A percentile compares a stretch with the other conserved stretches of the same genome.
These are phyloP conservation scores for Cinclus cinclus DNA, from an alignment of 2,113 vertebrate species.

Conservation along the genomic window DNA sequence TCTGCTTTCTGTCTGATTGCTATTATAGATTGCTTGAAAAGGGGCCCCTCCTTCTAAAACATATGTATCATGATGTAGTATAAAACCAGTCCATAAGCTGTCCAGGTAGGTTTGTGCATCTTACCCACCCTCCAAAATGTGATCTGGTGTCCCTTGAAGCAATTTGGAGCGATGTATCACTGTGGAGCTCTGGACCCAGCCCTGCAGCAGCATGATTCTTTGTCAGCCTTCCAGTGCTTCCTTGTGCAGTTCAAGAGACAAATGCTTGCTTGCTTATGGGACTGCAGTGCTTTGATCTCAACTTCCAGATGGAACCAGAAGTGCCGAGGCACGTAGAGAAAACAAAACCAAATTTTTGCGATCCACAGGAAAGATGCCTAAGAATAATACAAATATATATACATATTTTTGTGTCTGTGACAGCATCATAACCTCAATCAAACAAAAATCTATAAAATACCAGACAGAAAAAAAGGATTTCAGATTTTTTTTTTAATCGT, in stretches of 20 bases:
- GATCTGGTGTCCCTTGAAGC: not conserved
- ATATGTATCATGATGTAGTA: not conserved
- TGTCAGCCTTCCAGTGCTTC: slow-evolving; percentile 33
- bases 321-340: not conserved
- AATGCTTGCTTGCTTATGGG: not conserved
- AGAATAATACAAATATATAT: not conserved
- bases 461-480: not conserved
- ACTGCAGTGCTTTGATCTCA: slow-evolving; percentile 31
- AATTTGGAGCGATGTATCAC: not conserved
- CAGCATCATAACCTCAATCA: not conserved
- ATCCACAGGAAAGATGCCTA: slow-evolving; percentile 44
- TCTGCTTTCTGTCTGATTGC: slow-evolving; percentile 35
- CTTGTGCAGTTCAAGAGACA: slow-evolving; percentile 14
- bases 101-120: not conserved
- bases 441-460: not conserved
- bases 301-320: slow-evolving; percentile 58
- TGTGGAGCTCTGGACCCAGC: fast-evolving
- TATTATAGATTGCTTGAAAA: slow-evolving; percentile 14
- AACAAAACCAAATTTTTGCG: slow-evolving; percentile 32
- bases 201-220: not conserved
- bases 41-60: slow-evolving; percentile 18
- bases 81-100: not conserved
- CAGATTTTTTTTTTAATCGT: not conserved
- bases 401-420: not conserved
- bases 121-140: not conserved